These are phyloP conservation scores for Leucozona laternaria DNA, from an alignment of 2,888 invertebrate species.

Conservation along the genomic window DNA sequence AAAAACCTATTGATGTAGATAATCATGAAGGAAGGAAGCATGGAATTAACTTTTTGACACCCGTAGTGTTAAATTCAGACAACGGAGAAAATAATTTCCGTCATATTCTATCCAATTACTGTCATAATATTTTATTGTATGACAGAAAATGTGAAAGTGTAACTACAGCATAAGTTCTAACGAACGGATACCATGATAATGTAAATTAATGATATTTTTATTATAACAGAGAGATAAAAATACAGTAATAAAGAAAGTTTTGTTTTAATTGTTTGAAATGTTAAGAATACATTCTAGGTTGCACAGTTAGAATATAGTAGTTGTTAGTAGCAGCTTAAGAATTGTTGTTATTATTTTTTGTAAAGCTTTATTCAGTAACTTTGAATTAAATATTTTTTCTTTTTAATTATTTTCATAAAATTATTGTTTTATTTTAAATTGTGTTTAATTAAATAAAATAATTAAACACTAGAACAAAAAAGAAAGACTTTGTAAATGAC, in stretches of 20 bases:
- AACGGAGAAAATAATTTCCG: too few species aligned
- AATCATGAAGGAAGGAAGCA: too few species aligned
- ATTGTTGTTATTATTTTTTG: slow-evolving; percentile 46
- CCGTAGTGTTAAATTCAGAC: neutral
- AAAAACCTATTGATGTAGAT: too few species aligned
- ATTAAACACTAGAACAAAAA: slow-evolving; percentile 55
- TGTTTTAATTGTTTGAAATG: slow-evolving; percentile 47
- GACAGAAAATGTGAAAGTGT: neutral
- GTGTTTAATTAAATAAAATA: slow-evolving; percentile 76
- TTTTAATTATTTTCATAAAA: slow-evolving; percentile 51
- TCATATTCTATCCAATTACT: too few species aligned
- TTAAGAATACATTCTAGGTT: slow-evolving; percentile 36
- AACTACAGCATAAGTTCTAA: neutral
- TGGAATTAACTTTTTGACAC: too few species aligned
- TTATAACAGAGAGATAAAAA: slow-evolving; percentile 64
- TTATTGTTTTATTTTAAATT: slow-evolving; percentile 71
- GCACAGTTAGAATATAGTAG: slow-evolving; percentile 56
- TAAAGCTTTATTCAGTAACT: slow-evolving; percentile 69
- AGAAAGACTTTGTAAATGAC: slow-evolving; percentile 18
- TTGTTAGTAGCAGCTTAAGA: slow-evolving; percentile 64
- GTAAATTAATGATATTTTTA: neutral
- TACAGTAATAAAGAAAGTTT: slow-evolving; percentile 57
- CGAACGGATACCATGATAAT: slow-evolving; percentile 8
- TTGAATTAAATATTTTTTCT: slow-evolving; percentile 22
- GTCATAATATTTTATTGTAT: neutral